Percentiles rank a stretch among this genome's conserved stretches.
Evolutionary conservation across 2,113 vertebrate genomes (phyloP).

Genomic region (Hemicordylus capensis): DNA sequence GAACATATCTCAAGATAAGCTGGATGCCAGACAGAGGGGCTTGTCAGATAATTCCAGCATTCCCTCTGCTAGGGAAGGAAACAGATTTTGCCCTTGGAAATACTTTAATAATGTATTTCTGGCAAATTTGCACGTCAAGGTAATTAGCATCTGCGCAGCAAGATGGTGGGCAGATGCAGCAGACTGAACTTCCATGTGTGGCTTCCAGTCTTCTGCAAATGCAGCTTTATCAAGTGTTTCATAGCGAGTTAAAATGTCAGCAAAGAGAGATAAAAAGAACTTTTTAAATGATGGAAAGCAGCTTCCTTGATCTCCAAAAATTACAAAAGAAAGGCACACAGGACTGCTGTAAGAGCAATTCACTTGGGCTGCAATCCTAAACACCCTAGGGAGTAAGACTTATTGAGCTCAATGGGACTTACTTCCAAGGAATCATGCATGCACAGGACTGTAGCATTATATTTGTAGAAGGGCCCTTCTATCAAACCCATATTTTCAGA

Average conservation of each 20-base stretch:
- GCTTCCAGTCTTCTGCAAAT: slow-evolving; percentile 38
- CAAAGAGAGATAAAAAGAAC: slow-evolving; percentile 46
- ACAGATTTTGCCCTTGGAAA: slow-evolving; percentile 28
- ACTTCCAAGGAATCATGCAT: neutral
- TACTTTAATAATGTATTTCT: slow-evolving; percentile 49
- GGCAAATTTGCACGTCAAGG: slow-evolving; percentile 50
- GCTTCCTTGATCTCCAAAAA: slow-evolving; percentile 43
- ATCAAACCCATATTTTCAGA: neutral
- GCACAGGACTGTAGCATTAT: too few relatives aligned
- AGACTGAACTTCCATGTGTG: slow-evolving; percentile 20
- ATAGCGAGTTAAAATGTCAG: slow-evolving; percentile 36
- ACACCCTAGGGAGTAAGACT: too few relatives aligned
- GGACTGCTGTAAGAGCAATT: slow-evolving; percentile 12
- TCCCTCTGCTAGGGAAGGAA: slow-evolving; percentile 14
- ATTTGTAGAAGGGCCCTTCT: slow-evolving; percentile 5
- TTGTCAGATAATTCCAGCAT: slow-evolving; percentile 37
- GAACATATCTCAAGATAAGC: slow-evolving; percentile 6
- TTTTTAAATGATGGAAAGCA: slow-evolving; percentile 47
- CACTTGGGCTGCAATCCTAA: neutral
- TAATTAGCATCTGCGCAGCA: slow-evolving; percentile 42
- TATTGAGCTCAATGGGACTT: too few relatives aligned
- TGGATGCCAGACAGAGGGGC: slow-evolving; percentile 19
- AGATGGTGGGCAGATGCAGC: slow-evolving; percentile 57
- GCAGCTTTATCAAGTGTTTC: slow-evolving; percentile 32
- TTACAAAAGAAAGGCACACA: slow-evolving; percentile 46